Percentiles rank a stretch among this genome's conserved stretches.
Conservation (phyloP, 2,113 vertebrate species). For the Hystrix brachyura region DNA sequence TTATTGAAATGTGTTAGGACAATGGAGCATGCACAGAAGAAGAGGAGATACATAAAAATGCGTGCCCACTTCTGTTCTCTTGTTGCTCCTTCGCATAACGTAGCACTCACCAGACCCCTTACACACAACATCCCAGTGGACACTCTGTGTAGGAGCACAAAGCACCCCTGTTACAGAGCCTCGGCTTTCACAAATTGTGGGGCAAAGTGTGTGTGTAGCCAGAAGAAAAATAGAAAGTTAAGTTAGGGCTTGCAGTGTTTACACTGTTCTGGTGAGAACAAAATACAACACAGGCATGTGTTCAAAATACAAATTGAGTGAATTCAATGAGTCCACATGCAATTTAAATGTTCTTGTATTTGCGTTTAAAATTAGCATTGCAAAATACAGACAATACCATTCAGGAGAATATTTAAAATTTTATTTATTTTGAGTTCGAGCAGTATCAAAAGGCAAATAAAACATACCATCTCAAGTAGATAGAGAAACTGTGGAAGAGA, state of each 20-base stretch:
- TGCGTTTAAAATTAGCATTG: background rate
- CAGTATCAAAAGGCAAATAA: background rate
- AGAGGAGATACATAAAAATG: background rate
- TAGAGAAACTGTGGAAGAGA: background rate
- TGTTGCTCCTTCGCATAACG: background rate
- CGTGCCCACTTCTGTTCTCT: background rate
- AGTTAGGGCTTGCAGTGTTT: background rate
- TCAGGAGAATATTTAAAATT: background rate
- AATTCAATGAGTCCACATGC: background rate
- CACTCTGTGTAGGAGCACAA: background rate
- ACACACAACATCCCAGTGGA: background rate
- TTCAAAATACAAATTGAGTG: background rate
- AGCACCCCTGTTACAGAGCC: background rate
- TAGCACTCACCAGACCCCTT: background rate
- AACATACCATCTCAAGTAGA: background rate
- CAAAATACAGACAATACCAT: background rate
- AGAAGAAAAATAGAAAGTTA: background rate
- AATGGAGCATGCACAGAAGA: background rate
- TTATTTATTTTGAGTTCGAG: background rate
- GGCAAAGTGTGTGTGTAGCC: background rate
- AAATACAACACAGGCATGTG: background rate
- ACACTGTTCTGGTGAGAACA: background rate
- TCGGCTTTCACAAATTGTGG: background rate
- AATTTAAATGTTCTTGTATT: constrained; percentile 5
- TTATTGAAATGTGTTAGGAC: background rate